Evolutionary conservation across 1,140 invertebrate species (phyloP).

Genomic region (Magallana gigas): DNA sequence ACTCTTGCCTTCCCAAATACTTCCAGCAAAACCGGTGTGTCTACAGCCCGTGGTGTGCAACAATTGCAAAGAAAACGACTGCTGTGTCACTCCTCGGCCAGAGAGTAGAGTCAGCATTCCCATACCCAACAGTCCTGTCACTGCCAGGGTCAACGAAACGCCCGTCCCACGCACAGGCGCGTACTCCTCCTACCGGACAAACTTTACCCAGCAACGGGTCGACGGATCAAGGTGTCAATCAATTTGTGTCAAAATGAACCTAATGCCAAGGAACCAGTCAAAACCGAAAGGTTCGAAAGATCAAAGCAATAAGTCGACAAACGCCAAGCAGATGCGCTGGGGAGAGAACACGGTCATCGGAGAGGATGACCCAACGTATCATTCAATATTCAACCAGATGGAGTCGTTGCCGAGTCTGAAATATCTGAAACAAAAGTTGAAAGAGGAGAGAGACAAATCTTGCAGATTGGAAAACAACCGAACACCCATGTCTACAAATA

Average conservation of each 20-base stretch:
- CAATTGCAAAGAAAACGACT: neutral
- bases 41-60: neutral
- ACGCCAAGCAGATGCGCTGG: neutral
- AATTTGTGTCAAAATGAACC: constrained; percentile 2
- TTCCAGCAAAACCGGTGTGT: neutral
- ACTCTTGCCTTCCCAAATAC: neutral
- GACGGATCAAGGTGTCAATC: neutral
- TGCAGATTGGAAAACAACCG: neutral
- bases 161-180: too few species aligned
- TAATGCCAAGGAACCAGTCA: neutral
- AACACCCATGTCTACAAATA: neutral
- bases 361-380: neutral
- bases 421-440: neutral
- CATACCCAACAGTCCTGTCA: neutral
- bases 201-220: neutral
- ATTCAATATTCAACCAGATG: neutral
- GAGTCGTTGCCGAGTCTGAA: neutral
- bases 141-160: neutral
- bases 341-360: neutral
- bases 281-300: neutral
- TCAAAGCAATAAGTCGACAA: neutral
- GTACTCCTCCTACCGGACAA: too few species aligned
- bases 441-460: neutral
- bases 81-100: neutral
- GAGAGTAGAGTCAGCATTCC: neutral